Percentiles rank a stretch among this genome's conserved stretches.
These are phyloP conservation scores for Mus spretus DNA, from an alignment of 2,797 vertebrate genomes.

Conservation along the genomic window DNA sequence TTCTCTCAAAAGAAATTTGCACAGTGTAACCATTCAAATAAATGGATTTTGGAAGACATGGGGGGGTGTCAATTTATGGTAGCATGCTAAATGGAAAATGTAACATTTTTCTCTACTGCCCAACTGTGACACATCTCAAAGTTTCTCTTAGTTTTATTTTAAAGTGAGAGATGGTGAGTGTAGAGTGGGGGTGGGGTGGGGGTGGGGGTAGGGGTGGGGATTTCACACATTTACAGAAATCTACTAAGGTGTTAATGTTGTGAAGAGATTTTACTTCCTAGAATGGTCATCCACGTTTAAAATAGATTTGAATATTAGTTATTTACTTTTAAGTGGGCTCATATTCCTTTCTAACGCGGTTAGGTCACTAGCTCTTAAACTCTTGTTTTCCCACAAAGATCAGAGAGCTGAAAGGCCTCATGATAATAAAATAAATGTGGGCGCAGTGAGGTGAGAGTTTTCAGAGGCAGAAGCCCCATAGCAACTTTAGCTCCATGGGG, in stretches of 20 bases:
- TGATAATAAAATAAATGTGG: neutral
- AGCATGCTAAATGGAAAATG: neutral
- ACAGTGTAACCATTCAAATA: conserved; percentile 5
- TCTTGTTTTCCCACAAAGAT: conserved; percentile 32
- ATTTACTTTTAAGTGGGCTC: neutral
- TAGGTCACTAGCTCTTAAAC: neutral
- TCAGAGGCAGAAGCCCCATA: neutral
- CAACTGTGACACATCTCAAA: neutral
- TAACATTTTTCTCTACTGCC: neutral
- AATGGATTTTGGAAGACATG: conserved; percentile 27
- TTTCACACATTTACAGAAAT: conserved; percentile 44
- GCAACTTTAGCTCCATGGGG: neutral
- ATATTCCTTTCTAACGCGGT: neutral
- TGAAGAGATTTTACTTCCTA: conserved; percentile 42
- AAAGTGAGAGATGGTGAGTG: neutral
- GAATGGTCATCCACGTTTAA: neutral
- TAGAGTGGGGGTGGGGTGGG: neutral
- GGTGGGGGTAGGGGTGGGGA: neutral
- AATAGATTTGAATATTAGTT: neutral
- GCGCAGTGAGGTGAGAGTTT: too few species aligned
- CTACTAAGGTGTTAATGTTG: conserved; percentile 23
- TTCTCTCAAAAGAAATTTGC: conserved; percentile 6
- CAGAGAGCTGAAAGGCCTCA: neutral
- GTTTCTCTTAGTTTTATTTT: conserved; percentile 57
- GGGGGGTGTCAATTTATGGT: neutral